These are phyloP conservation scores for Varanus salvator DNA, from an alignment of 2,113 vertebrate species.

Conservation along the genomic window DNA sequence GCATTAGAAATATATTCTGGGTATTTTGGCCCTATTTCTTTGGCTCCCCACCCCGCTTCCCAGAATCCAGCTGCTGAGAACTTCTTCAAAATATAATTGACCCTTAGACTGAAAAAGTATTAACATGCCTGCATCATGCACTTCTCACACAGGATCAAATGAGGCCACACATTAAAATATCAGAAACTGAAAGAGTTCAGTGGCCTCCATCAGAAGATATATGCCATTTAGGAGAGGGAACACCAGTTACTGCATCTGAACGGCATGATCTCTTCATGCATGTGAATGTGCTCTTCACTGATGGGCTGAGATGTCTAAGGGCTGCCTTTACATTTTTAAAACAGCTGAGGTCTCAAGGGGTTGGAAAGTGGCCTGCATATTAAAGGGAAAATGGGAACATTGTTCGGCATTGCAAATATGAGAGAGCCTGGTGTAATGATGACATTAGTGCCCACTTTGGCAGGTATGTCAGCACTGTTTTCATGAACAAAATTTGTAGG, in stretches of 20 bases:
- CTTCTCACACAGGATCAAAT: not conserved
- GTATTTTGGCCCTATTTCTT: too few relatives aligned
- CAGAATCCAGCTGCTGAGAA: too few relatives aligned
- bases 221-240: not conserved
- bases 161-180: not conserved
- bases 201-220: not conserved
- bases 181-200: not conserved
- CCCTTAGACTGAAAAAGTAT: too few relatives aligned
- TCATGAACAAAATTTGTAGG: not conserved
- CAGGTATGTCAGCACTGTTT: rapidly evolving
- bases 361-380: not conserved
- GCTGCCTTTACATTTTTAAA: not conserved
- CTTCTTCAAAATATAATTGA: too few relatives aligned
- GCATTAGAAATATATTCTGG: too few relatives aligned
- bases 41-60: too few relatives aligned
- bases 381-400: not conserved
- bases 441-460: not conserved
- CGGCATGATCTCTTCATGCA: not conserved
- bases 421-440: not conserved
- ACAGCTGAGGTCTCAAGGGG: not conserved
- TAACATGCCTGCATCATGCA: not conserved
- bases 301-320: not conserved
- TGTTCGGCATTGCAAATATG: not conserved
- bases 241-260: not conserved
- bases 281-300: not conserved